These are phyloP conservation scores for Thereva nobilitata DNA, from an alignment of 2,888 invertebrate genomes.

Conservation along the genomic window DNA sequence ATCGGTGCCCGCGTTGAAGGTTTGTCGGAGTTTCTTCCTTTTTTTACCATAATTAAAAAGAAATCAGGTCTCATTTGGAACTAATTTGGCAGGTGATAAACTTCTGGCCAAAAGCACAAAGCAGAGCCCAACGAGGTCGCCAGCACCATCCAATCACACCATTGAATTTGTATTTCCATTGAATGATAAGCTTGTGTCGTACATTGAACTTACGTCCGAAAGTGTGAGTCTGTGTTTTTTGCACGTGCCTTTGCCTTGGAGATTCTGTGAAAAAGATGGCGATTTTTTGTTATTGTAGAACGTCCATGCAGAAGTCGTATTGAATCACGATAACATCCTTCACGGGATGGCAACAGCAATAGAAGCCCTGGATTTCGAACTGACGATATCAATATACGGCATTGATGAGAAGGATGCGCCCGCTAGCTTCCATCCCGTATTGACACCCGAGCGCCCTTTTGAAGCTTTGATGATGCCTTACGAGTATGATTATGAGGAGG, in stretches of 20 bases:
- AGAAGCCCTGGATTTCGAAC: constrained; percentile 45
- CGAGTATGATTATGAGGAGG: constrained; percentile 28
- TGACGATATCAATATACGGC: constrained; percentile 51
- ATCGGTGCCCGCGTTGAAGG: constrained; percentile 27
- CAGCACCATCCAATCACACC: constrained; percentile 44
- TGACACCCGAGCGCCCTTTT: constrained; percentile 44
- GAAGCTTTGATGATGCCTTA: constrained; percentile 33
- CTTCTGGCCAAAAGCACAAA: constrained; percentile 51
- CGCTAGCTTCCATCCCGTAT: constrained; percentile 45
- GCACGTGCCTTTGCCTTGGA: background rate
- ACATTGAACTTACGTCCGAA: constrained; percentile 50
- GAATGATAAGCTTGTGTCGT: constrained; percentile 48
- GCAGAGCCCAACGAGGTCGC: constrained; percentile 47
- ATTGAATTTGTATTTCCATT: constrained; percentile 50
- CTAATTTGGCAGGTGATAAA: constrained; percentile 45
- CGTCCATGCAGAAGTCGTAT: constrained; percentile 48
- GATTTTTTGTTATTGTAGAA: constrained; percentile 46
- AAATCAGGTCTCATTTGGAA: background rate
- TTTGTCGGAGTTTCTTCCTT: background rate
- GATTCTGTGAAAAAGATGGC: background rate
- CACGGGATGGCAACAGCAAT: constrained; percentile 47
- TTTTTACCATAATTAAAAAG: too few species aligned
- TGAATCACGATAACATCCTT: constrained; percentile 35
- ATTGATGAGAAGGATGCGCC: constrained; percentile 46
- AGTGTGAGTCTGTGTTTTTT: constrained; percentile 47